Evolutionary conservation across 2,113 vertebrate genomes (phyloP), one percentile per base, ranked within the genome.

Genomic region (Zosterops lateralis): DNA sequence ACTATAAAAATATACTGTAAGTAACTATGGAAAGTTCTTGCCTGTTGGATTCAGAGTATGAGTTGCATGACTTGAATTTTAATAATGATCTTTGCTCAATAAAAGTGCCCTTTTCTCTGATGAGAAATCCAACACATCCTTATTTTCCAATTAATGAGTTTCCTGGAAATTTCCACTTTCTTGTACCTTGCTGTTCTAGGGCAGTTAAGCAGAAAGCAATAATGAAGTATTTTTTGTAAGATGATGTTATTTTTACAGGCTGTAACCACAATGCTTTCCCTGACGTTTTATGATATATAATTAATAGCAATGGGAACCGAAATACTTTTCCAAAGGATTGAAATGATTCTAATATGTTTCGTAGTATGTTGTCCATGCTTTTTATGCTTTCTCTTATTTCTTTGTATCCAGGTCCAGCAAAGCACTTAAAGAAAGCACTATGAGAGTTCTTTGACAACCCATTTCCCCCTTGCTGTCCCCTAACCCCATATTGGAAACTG

Each of bases 381-480:
- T 58, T 90, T 67, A 66, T 61, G 34, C 47, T 73, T 94, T 91
- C 64, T 72, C 62, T 40, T 40, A 76, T 70, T 91, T 75, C 67
- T 74, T 89, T 77, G 42, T 40, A 90, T 77, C 44, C 60, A 56
- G 93, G 60, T 96, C 94, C 94, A 96, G n/a, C 82, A 90, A 95
- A 95, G 81, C 91, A 93, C 96, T 95, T 96, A 96, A 89, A 92
- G 61, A 83, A 61, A 62, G 73, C 31, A 89, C 75, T 83, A 58
- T 32, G 56, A 77, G 67, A 93, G 24, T 40, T 91, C 51, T 81
- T 54, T 90, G 92, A 88, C 93, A 95, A 73, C 21, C 11, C 4
- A 24, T 88, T 93, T 78, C 61, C 54, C 34, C 9, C 10, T 18
- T 72, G 7, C 54, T 79, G 26, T n/a, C 36, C 87, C 45, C 15